Percentiles rank a stretch among this genome's conserved stretches.
These are phyloP conservation scores for Cryptotermes secundus DNA, from an alignment of 1,140 invertebrate species.

Conservation along the genomic window DNA sequence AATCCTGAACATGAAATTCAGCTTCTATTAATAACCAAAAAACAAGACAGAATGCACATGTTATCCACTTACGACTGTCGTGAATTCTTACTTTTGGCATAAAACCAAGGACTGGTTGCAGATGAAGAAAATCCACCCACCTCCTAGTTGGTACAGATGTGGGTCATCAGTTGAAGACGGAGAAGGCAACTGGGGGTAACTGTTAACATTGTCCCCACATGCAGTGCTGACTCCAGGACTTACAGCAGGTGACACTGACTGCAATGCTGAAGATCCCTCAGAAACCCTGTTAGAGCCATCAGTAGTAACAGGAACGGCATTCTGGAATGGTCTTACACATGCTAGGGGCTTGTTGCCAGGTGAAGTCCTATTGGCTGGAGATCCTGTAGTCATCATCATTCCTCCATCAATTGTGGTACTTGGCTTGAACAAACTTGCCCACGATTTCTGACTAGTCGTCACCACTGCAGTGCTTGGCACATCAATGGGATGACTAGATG, in stretches of 20 bases:
- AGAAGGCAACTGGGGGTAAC: slow-evolving; percentile 38
- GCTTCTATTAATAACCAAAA: no score
- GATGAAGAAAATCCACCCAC: slow-evolving; percentile 46
- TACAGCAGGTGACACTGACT: slow-evolving; percentile 32
- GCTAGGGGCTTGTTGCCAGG: slow-evolving; percentile 23
- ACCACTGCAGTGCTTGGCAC: not conserved
- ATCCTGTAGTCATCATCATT: slow-evolving; percentile 23
- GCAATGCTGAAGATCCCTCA: slow-evolving; percentile 36
- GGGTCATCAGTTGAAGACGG: slow-evolving; percentile 39
- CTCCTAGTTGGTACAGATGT: slow-evolving; percentile 53
- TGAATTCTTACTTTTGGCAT: no score
- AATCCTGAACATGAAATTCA: no score
- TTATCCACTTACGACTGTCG: no score
- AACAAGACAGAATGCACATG: no score
- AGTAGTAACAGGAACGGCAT: slow-evolving; percentile 25
- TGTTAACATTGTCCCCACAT: slow-evolving; percentile 39
- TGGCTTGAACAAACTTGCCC: slow-evolving; percentile 30
- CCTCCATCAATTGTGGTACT: not conserved
- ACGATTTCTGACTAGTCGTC: not conserved
- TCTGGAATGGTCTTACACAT: slow-evolving; percentile 29
- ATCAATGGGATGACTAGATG: not conserved
- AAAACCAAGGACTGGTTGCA: no score
- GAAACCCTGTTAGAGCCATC: slow-evolving; percentile 12
- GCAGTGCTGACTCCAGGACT: slow-evolving; percentile 28
- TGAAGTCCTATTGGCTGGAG: not conserved